Base-by-base conservation (phyloP, 1,140 invertebrate species). In the Ylistrum balloti region DNA sequence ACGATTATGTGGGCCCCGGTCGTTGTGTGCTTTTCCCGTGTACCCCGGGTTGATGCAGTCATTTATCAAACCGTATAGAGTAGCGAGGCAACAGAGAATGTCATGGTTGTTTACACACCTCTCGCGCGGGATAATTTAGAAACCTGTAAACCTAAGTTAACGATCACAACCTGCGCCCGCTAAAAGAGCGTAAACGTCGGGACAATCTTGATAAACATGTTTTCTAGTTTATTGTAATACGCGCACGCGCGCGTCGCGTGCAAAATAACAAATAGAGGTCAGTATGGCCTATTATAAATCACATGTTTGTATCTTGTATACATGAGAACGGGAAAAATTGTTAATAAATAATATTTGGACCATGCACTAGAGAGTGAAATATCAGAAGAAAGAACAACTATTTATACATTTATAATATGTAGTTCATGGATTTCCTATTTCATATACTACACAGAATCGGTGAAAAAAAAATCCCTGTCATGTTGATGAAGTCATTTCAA, bases 1-100 rank as follows among this genome's bases (percentile, higher is more conserved):
- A 74, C 5, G 56, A 28, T 74, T 1, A 74, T 74, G 56, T 74
- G 56, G 56, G 22, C 0, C 15, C 22, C 22, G 9, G 56, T 74
- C 56, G n/a, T n/a, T 74, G 56, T 74, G 28, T n/a, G 56, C 56
- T 74, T 74, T 74, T 74, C 56, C n/a, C 56, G n/a, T 74, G 56
- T 74, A 74, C 56, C 56, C 56, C n/a, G 56, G 22, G 56, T 74
- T 74, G 56, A 28, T 28, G 28, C 56, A 74, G 56, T 74, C 56
- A 11, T 74, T 74, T 74, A 74, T 74, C 56, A 74, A 74, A 28
- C 56, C 28, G 22, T 17, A 28, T 28, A 5, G 56, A 74, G 56
- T 74, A 28, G 56, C n/a, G 22, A 74, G 56, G 56, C n/a, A 22
- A 28, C 22, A n/a, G 56, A 28, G 1, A n/a, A 74, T 74, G 56